Base-by-base conservation (phyloP, 2,113 vertebrate genomes). In the Rhegmatorhina hoffmannsi region DNA sequence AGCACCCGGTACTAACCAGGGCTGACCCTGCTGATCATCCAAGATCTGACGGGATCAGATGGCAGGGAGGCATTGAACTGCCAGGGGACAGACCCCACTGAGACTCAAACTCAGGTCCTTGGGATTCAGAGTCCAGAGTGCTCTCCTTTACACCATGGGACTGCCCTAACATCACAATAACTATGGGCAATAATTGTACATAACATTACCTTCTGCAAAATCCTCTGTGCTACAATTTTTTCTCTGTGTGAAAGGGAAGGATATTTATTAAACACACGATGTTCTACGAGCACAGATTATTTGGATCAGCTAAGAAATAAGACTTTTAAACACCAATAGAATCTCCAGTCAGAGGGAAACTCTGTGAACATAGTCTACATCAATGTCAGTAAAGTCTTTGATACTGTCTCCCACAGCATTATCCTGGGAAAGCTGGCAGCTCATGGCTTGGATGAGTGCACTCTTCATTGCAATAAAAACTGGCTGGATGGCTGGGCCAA, bases 401-500 rank as follows among this genome's bases (percentile, higher is more conserved):
- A 52, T 24, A 44, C 12, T 38, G 12, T 38, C 7, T 74, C 52
- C 23, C 87, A 52, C 18, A 46, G 36, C 33, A 46, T 11, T 29
- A 13, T 59, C 28, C 52, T n/a, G 28, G 18, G 36, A 53, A 67
- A 82, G 52, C 10, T 74, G 52, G 36, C 15, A 89, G 60, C 10
- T n/a, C 28, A n/a, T 25, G 6, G 8, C 63, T 25, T 49, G 58
- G 29, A 56, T 19, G 72, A 29, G 58, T 29, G 47, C 28, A 38
- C 10, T 19, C 33, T 44, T 52, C 33, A 33, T 26, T 52, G 26
- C 2, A 2, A 18, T 44, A 19, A 67, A 52, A 82, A 24, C 10
- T 46, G 11, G 21, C 26, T 52, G 46, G 33, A 59, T 60, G 33
- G 28, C 23, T 0, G 0, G 44, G 23, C 17, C 33, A 11, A 44